Evolutionary conservation across 2,888 invertebrate genomes (phyloP).

Genomic region (Corbicula japonica): DNA sequence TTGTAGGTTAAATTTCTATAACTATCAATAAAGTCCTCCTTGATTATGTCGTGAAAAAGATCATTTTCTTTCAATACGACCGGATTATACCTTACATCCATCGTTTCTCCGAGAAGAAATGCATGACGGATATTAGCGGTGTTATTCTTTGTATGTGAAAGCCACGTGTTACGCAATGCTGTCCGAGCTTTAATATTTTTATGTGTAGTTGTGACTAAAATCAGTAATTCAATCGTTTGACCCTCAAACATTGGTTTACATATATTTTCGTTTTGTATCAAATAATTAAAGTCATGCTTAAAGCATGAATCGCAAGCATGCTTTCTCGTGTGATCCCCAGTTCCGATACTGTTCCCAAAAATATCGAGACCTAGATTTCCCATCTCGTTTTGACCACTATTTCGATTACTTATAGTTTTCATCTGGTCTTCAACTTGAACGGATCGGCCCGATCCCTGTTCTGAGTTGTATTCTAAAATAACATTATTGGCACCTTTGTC

Average conservation of each 20-base stretch:
- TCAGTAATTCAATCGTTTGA: slow-evolving; percentile 48
- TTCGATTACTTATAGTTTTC: no score
- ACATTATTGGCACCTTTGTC: no score
- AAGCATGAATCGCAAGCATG: slow-evolving; percentile 58
- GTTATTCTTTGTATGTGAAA: slow-evolving; percentile 52
- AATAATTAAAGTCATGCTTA: slow-evolving; percentile 62
- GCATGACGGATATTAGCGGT: slow-evolving; percentile 59
- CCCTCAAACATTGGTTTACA: slow-evolving; percentile 30
- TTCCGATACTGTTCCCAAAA: no score
- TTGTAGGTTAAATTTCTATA: slow-evolving; percentile 69
- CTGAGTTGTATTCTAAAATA: no score
- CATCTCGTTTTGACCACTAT: no score
- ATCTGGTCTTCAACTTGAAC: no score
- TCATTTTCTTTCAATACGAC: slow-evolving; percentile 50
- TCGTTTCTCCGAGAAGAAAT: slow-evolving; percentile 56
- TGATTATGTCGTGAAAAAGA: slow-evolving; percentile 56
- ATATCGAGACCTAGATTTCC: no score
- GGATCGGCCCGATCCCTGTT: no score
- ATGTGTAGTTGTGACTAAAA: slow-evolving; percentile 59
- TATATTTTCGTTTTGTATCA: slow-evolving; percentile 59
- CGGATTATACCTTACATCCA: neutral
- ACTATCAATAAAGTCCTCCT: slow-evolving; percentile 67
- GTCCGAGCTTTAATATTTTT: slow-evolving; percentile 39
- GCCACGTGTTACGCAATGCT: slow-evolving; percentile 65
- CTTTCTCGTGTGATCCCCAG: no score